phyloP scores from a whole-genome alignment of 2,113 vertebrate species.

The Tauraco erythrolophus region DNA sequence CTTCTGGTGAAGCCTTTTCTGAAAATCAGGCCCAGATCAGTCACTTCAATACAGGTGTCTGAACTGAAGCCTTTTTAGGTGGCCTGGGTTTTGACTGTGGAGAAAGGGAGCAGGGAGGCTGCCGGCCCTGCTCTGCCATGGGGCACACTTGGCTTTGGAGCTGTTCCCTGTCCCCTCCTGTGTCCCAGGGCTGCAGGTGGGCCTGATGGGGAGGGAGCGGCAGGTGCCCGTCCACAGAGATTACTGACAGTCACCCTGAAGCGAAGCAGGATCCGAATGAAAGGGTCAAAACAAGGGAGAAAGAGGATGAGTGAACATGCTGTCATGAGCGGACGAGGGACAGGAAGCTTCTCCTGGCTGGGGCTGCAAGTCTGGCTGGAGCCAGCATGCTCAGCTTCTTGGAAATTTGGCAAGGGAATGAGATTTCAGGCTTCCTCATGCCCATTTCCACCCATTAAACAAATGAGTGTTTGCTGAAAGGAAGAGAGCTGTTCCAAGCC shows the following conservation, averaged over 20 bases:
- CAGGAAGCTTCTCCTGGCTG: neutral
- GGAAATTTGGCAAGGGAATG: neutral
- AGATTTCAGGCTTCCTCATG: neutral
- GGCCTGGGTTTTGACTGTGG: neutral
- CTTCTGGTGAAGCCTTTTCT: neutral
- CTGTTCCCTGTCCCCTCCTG: neutral
- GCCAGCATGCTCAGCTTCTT: neutral
- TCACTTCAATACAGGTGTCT: neutral
- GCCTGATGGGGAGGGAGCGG: neutral
- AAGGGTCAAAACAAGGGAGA: neutral
- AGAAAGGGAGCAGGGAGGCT: neutral
- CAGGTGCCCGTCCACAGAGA: neutral
- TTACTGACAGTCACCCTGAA: neutral
- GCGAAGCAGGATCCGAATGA: neutral
- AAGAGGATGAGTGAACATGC: neutral
- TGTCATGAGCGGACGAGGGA: neutral
- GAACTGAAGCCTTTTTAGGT: neutral
- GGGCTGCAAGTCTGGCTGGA: neutral
- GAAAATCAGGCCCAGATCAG: neutral
- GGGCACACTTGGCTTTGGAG: neutral
- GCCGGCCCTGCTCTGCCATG: neutral
- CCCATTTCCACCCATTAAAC: constrained; percentile 19
- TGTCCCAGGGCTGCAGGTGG: neutral
- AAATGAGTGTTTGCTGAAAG: constrained; percentile 46
- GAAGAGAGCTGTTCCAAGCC: neutral